phyloP scores from a whole-genome alignment of 2,797 vertebrate species.

The Apodemus agrarius region DNA sequence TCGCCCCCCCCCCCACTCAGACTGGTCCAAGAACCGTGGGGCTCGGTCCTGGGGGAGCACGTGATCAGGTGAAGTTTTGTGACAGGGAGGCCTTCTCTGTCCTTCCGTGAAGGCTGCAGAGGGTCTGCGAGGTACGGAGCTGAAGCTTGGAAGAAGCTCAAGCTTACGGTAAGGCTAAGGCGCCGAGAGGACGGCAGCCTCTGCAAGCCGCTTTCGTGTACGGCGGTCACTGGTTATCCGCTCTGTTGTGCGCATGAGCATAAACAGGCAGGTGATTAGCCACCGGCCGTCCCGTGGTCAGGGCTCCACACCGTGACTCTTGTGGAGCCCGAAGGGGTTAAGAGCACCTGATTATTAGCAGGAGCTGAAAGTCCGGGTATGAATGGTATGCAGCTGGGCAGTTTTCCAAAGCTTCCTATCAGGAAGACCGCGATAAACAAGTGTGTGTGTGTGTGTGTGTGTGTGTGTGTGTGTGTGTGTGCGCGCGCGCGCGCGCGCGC shows the following conservation, averaged over 20 bases:
- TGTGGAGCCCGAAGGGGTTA: slow-evolving; percentile 64
- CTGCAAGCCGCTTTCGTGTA: slow-evolving; percentile 6
- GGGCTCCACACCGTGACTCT: neutral
- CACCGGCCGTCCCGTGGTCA: neutral
- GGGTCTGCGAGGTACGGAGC: neutral
- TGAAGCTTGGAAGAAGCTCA: slow-evolving; percentile 3
- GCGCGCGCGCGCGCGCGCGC: no score
- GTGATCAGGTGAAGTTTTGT: neutral
- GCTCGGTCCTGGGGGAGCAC: neutral
- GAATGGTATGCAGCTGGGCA: slow-evolving; percentile 79
- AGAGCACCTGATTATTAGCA: slow-evolving; percentile 59
- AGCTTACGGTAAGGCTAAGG: neutral
- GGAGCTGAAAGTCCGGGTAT: slow-evolving; percentile 71
- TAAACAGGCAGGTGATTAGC: neutral
- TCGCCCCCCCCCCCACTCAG: neutral
- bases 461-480: no score
- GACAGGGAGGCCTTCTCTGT: neutral
- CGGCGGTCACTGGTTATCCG: neutral
- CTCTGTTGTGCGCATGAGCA: neutral
- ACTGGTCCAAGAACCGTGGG: slow-evolving; percentile 15
- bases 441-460: slow-evolving; percentile 75
- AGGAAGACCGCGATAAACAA: slow-evolving; percentile 82
- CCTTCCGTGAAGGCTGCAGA: neutral
- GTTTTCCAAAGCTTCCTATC: slow-evolving; percentile 76
- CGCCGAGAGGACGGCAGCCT: neutral